Evolutionary conservation across 2,797 vertebrate genomes (phyloP), one percentile per base, ranked within the genome.

Genomic region (Poecilia wingei): DNA sequence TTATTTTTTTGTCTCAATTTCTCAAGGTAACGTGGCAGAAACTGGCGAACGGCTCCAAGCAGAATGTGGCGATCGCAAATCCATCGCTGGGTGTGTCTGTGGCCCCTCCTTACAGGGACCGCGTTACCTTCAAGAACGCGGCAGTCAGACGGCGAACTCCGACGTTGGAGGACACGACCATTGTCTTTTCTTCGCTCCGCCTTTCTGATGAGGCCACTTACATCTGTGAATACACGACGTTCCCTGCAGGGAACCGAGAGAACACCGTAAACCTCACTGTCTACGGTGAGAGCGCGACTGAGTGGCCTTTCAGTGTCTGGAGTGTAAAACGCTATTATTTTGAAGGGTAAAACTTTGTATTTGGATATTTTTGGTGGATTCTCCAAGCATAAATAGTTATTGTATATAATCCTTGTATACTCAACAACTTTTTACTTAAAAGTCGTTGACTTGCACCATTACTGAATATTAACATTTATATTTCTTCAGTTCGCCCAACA

Each of bases 221-320:
- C 95, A 99, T 99, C 94, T 99, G 98, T 79, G 98, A 99, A 95
- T 99, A 99, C 86, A 97, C 98, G 14, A 99, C 98, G 0, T 99
- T 99, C 91, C 98, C 98, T 0, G 96, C 97, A 0, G 98, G 98
- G 85, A 99, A 99, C 93, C 86, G 97, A 36, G 98, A 99, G 90
- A 97, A 96, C 92, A 96, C 96, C 6, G 97, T 99, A 53, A 99
- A 99, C 87, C 98, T 99, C 91, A 98, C 98, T 0, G 97, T 99
- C 76, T 95, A 96, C 51, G 97, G 98, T 99, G 95, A 94, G 97
- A 14, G 49, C 7, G 2, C 2, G 45, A n/a, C 4, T 3, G 7
- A 18, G 31, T 41, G 20, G 10, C 12, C 12, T 55, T 55, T 55
- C 28, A n/a, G 49, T 25, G 18, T 51, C 33, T 33, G 33, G 25